phyloP scores from a whole-genome alignment of 2,797 vertebrate genomes.

The Mus minutoides region DNA sequence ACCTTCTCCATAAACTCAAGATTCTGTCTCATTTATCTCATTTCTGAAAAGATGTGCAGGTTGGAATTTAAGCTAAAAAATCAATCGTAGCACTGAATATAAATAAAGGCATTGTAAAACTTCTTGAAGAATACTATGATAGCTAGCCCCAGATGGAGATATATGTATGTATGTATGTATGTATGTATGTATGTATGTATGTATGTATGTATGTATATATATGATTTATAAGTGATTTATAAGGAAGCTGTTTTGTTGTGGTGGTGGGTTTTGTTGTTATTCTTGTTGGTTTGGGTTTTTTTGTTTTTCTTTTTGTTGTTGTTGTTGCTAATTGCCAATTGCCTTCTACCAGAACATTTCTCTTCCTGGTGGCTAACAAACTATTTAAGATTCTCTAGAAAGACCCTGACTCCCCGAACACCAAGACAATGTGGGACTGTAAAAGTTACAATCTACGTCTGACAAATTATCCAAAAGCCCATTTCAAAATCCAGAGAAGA shows the following conservation, averaged over 20 bases:
- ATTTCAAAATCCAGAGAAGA: not conserved
- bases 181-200: too few relatives aligned
- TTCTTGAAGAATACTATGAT: slow-evolving; percentile 1
- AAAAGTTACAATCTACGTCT: slow-evolving; percentile 37
- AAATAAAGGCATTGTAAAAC: slow-evolving; percentile 36
- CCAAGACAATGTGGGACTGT: not conserved
- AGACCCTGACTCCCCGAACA: not conserved
- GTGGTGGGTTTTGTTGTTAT: too few relatives aligned
- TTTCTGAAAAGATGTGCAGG: slow-evolving; percentile 28
- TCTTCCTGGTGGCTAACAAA: slow-evolving; percentile 23
- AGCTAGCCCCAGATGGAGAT: not conserved
- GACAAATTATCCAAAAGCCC: not conserved
- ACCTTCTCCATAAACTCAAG: not conserved
- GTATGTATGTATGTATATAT: too few relatives aligned
- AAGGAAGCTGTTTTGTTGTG: not conserved
- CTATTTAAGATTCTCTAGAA: not conserved
- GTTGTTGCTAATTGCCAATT: slow-evolving; percentile 27
- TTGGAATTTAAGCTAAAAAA: slow-evolving; percentile 44
- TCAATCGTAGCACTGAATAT: not conserved
- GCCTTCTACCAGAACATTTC: slow-evolving; percentile 10
- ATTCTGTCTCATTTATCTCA: not conserved
- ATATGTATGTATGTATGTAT: too few relatives aligned
- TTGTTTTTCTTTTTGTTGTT: not conserved
- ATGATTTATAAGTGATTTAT: not conserved
- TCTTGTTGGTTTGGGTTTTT: not conserved